These are phyloP conservation scores for Philereme transversata DNA, from an alignment of 2,888 invertebrate genomes.

Conservation along the genomic window DNA sequence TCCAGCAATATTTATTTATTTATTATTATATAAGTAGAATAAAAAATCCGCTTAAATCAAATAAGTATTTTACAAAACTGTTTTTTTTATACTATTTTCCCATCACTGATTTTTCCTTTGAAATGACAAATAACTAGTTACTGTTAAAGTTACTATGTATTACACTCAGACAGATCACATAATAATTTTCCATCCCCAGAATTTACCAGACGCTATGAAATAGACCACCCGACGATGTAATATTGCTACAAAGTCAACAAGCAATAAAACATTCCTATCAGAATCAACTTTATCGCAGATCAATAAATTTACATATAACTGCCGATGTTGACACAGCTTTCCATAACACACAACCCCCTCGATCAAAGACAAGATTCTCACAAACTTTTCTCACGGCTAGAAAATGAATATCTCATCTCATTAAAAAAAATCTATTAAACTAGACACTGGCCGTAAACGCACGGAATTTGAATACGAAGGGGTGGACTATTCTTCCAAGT, in stretches of 20 bases:
- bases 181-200: not conserved
- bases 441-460: conserved; percentile 65
- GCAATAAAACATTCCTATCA: conserved; percentile 35
- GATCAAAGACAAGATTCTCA: conserved; percentile 68
- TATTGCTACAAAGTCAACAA: conserved; percentile 31
- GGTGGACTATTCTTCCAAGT: conserved; percentile 77
- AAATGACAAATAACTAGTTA: too few species aligned
- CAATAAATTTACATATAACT: conserved; percentile 71
- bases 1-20: too few species aligned
- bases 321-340: conserved; percentile 80
- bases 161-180: too few species aligned
- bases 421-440: conserved; percentile 62
- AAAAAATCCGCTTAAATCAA: too few species aligned
- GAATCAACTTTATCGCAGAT: conserved; percentile 48
- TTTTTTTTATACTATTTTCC: too few species aligned
- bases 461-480: conserved; percentile 76
- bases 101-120: too few species aligned
- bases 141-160: too few species aligned
- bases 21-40: too few species aligned
- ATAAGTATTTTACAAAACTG: too few species aligned
- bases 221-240: not conserved
- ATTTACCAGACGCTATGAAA: not conserved
- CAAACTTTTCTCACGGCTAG: conserved; percentile 60
- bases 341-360: conserved; percentile 73
- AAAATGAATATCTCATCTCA: conserved; percentile 51